These are phyloP conservation scores for Bimastos eiseni DNA, from an alignment of 2,888 invertebrate species.

Conservation along the genomic window DNA sequence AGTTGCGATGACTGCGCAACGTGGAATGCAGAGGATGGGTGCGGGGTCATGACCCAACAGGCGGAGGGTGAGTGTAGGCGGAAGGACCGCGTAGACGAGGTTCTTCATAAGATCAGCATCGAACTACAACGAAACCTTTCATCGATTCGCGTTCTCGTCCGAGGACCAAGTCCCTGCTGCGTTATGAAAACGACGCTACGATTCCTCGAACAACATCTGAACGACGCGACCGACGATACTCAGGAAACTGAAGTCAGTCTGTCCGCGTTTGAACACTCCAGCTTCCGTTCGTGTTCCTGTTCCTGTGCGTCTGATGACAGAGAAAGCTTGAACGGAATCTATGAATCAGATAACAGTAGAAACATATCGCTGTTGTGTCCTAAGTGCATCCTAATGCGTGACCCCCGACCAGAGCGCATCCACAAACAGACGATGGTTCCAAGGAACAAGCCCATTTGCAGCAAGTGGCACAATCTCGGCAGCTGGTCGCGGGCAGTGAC, in stretches of 20 bases:
- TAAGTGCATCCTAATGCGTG: slow-evolving; percentile 45
- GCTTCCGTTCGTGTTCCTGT: slow-evolving; percentile 30
- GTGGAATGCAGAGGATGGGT: slow-evolving; percentile 30
- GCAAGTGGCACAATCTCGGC: slow-evolving; percentile 47
- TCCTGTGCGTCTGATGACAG: slow-evolving; percentile 27
- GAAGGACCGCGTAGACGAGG: neutral
- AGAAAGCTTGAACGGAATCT: slow-evolving; percentile 30
- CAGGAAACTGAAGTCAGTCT: neutral
- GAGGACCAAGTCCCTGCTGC: slow-evolving; percentile 46
- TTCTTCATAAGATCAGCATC: slow-evolving; percentile 34
- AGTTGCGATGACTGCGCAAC: slow-evolving; percentile 44
- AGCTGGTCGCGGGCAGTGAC: slow-evolving; percentile 47
- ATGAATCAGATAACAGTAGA: neutral
- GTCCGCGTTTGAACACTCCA: slow-evolving; percentile 30
- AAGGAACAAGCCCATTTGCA: slow-evolving; percentile 44
- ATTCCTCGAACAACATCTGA: slow-evolving; percentile 44
- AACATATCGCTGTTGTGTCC: slow-evolving; percentile 44
- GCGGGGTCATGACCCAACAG: neutral
- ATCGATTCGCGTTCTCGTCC: slow-evolving; percentile 36
- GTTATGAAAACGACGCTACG: slow-evolving; percentile 43
- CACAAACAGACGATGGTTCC: slow-evolving; percentile 36
- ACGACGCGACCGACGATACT: slow-evolving; percentile 43
- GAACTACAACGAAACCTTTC: neutral
- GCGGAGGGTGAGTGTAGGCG: neutral
- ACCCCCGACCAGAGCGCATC: slow-evolving; percentile 42